A percentile compares a stretch with the other conserved stretches of the same genome.
Conservation (phyloP, 2,888 invertebrate species). For the Copidosoma aretas region DNA sequence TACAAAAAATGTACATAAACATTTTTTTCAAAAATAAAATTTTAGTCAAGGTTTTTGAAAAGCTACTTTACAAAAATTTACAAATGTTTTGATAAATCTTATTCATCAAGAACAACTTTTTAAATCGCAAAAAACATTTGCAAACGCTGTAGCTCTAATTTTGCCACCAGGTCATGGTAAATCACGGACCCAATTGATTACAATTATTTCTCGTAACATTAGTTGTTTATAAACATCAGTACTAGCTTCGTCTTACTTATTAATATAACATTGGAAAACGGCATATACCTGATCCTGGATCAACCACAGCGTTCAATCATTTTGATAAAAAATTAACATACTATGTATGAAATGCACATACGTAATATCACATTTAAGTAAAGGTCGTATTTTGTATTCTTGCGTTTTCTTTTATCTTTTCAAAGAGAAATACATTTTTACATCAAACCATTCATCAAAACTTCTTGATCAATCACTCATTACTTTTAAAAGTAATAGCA, state of each 20-base stretch:
- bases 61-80: slow-evolving; percentile 9
- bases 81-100: not conserved
- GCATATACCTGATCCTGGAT: slow-evolving; percentile 5
- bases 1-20: slow-evolving; percentile 12
- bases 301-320: slow-evolving; percentile 11
- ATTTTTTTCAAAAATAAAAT: not conserved
- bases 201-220: not conserved
- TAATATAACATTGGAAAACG: slow-evolving; percentile 11
- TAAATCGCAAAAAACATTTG: not conserved
- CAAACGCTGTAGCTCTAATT: not conserved
- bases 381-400: slow-evolving; percentile 1
- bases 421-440: not conserved
- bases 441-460: not conserved
- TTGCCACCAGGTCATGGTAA: not conserved
- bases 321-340: slow-evolving; percentile 7
- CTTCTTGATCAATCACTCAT: too few relatives aligned
- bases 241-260: slow-evolving; percentile 17
- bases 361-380: slow-evolving; percentile 32
- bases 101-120: slow-evolving; percentile 6
- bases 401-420: slow-evolving; percentile 6
- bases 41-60: not conserved
- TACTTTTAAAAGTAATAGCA: not conserved
- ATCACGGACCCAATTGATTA: too few relatives aligned
- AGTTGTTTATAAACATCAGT: slow-evolving; percentile 20
- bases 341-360: slow-evolving; percentile 14